Conservation (phyloP, 2,113 vertebrate genomes). For the Ceyx margarethae region DNA sequence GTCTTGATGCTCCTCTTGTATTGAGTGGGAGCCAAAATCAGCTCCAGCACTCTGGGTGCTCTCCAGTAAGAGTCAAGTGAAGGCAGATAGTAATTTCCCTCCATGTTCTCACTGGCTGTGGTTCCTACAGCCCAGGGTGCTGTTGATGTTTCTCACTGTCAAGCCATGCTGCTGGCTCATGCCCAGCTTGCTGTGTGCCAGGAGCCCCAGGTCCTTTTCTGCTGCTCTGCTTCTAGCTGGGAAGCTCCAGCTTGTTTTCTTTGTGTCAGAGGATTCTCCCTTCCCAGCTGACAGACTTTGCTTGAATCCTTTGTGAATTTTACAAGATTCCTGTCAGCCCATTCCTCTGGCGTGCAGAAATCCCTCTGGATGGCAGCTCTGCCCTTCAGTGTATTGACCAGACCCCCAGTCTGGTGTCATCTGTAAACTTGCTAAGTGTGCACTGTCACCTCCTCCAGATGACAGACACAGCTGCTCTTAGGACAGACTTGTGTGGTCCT, state of each 20-base stretch:
- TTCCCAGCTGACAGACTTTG: neutral
- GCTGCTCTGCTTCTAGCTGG: neutral
- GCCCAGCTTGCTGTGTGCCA: neutral
- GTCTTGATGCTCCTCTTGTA: neutral
- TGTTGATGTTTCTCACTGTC: neutral
- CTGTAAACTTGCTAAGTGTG: neutral
- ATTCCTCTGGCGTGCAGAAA: accelerated
- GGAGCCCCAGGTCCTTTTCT: neutral
- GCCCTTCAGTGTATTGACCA: accelerated
- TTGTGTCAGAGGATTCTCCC: neutral
- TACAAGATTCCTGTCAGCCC: neutral
- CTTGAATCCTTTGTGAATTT: neutral
- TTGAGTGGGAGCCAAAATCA: neutral
- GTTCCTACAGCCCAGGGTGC: neutral
- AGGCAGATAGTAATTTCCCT: neutral
- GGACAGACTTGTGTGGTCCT: neutral
- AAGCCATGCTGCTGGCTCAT: neutral
- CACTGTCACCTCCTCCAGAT: neutral
- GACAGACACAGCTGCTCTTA: too few relatives aligned
- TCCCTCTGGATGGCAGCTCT: neutral
- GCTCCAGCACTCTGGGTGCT: neutral
- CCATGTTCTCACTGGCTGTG: neutral
- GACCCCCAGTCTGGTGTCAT: accelerated
- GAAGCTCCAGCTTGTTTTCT: neutral
- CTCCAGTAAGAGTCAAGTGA: neutral